Evolutionary conservation across 1,140 invertebrate genomes (phyloP), one percentile per base, ranked within the genome.

Genomic region (Cotesia typhae): DNA sequence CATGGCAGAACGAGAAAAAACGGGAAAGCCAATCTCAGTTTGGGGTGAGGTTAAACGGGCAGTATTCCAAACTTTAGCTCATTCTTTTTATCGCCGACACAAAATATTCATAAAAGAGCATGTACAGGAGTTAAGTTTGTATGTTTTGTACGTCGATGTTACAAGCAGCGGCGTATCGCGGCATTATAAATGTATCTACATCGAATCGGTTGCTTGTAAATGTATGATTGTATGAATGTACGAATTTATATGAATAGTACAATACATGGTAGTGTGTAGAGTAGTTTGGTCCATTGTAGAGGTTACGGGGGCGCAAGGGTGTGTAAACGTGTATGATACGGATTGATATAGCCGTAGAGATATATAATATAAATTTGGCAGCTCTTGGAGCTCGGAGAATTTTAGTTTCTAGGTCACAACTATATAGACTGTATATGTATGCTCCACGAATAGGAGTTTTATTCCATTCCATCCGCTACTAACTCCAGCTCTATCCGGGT

Each of bases 21-120:
- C 28, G 41, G 53, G 6, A 47, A 60, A 20, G 52, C 55, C 17
- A 55, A 71, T 55, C 51, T 57, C 60, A 53, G 1, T 28, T 28
- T 28, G 28, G 51, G 35, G 38, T 38, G 9, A 53, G 65, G 14
- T 20, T 47, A 37, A 65, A 57, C 63, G 70, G 70, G 70, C 70
- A 72, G 36, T 47, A 59, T 67, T 72, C 70, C 70, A 72, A 72
- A 9, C 14, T 67, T 37, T 37, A 66, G 17, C 53, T 72, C 53
- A 10, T 38, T 72, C 53, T 72, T 72, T 72, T 67, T 72, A 72
- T 72, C 64, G 55, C 20, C 41, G 5, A 47, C 64, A 72, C 55
- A 72, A 72, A 67, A 67, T 72, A 72, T 67, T 72, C 71, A 72
- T 72, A 67, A 67, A 67, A 72, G 65, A 72, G 28, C 37, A 4